Evolutionary conservation across 2,113 vertebrate genomes (phyloP), one percentile per base, ranked within the genome.

Genomic region (Nipponia nippon): DNA sequence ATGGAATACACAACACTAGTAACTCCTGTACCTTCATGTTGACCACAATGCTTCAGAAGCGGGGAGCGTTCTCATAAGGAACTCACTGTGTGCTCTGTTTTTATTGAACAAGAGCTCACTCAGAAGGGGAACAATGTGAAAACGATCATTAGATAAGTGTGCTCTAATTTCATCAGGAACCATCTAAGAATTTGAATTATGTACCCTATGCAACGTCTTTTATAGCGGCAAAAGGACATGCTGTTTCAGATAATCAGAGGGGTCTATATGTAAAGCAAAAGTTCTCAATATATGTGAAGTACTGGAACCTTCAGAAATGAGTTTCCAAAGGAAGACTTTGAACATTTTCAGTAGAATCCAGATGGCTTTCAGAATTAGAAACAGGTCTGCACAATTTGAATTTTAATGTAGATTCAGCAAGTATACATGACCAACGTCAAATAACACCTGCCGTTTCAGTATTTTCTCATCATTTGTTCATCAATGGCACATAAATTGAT

Each of bases 381-480:
- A 59, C 38, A 81, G 46, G 59, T 93, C 44, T 94, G 52, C 36
- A 72, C 8, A 72, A 75, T 95, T 75, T 95, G 65, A 95, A 92
- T 95, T 77, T 90, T 92, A 85, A 83, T 87, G 18, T 93, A 90
- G 36, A 78, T 94, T 94, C 63, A 95, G 79, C 20, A 83, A 83
- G 29, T 67, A 36, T 58, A 46, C 29, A 66, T 32, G 52, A 83
- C 44, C 52, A 87, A 22, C 5, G 7, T 85, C 61, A 95, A 90
- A 62, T 66, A 70, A 52, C 21, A 83, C 38, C 53, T 93, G 42
- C 22, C 17, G 56, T 90, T 96, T 95, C 34, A 58, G 18, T 85
- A 12, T 95, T 95, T 95, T 87, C 30, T 89, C 34, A 61, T 91
- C 2, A 89, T 65, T 87, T 92, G 6, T 71, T 91, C 46, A 47